Evolutionary conservation across 2,888 invertebrate genomes (phyloP).

Genomic region (Proisotoma minuta): DNA sequence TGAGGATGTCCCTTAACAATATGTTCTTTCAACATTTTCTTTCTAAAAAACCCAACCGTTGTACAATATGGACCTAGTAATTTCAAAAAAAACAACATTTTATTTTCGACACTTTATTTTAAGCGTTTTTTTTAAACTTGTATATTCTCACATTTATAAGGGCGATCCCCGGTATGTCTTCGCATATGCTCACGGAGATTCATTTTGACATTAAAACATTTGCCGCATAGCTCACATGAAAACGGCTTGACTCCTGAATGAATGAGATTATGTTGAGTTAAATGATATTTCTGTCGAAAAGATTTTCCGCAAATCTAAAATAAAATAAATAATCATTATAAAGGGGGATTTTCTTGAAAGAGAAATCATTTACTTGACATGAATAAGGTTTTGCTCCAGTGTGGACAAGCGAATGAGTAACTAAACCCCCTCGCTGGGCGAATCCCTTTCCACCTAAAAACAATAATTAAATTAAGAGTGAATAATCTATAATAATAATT

Average conservation of each 20-base stretch:
- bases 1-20: slow-evolving; percentile 40
- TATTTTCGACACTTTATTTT: no score
- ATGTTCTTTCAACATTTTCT: slow-evolving; percentile 43
- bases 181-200: slow-evolving; percentile 45
- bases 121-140: not conserved
- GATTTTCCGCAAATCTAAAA: slow-evolving; percentile 35
- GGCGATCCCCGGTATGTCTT: slow-evolving; percentile 42
- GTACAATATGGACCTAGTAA: slow-evolving; percentile 35
- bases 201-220: slow-evolving; percentile 45
- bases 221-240: slow-evolving; percentile 40
- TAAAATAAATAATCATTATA: slow-evolving; percentile 4
- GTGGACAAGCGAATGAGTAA: slow-evolving; percentile 42
- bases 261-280: slow-evolving; percentile 43
- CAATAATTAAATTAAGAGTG: no score
- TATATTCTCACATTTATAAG: slow-evolving; percentile 34
- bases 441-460: slow-evolving; percentile 41
- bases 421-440: slow-evolving; percentile 42
- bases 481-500: no score
- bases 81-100: no score
- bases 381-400: slow-evolving; percentile 41
- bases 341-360: not conserved
- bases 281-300: slow-evolving; percentile 44
- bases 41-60: slow-evolving; percentile 41
- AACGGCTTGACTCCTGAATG: slow-evolving; percentile 44
- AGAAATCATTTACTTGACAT: slow-evolving; percentile 30